Base-by-base conservation (phyloP, 2,888 invertebrate species). In the Clostera curtula region DNA sequence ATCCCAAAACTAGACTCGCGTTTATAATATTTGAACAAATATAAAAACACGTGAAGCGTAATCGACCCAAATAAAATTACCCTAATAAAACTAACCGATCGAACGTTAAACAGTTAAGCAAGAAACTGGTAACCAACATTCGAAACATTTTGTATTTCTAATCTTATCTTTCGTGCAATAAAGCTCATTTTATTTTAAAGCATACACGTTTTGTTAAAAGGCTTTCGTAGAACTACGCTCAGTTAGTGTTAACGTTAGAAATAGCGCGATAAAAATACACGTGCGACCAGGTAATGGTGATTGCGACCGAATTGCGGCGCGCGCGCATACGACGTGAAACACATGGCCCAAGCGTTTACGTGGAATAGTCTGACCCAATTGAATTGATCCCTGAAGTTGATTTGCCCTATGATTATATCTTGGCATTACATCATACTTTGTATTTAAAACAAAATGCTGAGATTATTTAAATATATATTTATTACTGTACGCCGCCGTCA, bases 251-350 rank as follows among this genome's bases (percentile, higher is more conserved):
- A 49, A 43, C 22, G 39, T 56, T 56, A 49, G 15, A 65, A 65
- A 66, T 67, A 59, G 64, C 53, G 52, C 45, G 59, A 65, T 71
- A 75, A 73, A 75, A 72, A 75, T 68, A 75, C 65, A 59, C 49
- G 49, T 47, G 64, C 70, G 73, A 66, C 67, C 64, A 65, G 60
- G 62, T 68, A 69, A 71, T 70, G 71, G 64, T 64, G 74, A 72
- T 70, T 59, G 72, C 62, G 63, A 53, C 56, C 57, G 64, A 58
- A 70, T 70, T 65, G 74, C 62, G 66, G 68, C 69, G 70, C 60
- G 49, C 61, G 68, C 67, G 63, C 65, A 60, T 44, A 36, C 57
- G 64, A 71, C 62, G 50, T 43, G 59, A 63, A 73, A 71, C 79
- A 79, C 74, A 76, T 77, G 77, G 77, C 72, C 48, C 38, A 34